These are phyloP conservation scores for Macrotis lagotis DNA, from an alignment of 2,113 vertebrate species.

Conservation along the genomic window DNA sequence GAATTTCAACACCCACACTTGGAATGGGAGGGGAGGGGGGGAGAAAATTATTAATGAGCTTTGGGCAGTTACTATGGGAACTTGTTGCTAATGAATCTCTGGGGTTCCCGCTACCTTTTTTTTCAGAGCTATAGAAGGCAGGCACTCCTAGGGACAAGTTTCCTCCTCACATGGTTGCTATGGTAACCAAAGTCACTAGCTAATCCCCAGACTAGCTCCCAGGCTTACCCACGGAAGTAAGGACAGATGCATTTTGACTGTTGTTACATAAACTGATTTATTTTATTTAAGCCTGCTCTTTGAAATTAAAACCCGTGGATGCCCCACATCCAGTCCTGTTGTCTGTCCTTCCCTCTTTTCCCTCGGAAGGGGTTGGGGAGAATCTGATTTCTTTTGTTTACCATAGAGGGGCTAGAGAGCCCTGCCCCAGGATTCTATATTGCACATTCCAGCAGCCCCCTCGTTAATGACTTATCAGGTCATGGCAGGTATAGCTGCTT, in stretches of 20 bases:
- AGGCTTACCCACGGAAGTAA: slow-evolving; percentile 40
- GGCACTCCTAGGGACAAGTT: slow-evolving; percentile 68
- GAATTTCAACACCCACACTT: slow-evolving; percentile 73
- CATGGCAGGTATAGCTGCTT: background rate
- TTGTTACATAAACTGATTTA: slow-evolving; percentile 35
- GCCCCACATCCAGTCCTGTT: background rate
- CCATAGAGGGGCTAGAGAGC: background rate
- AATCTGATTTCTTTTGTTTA: background rate
- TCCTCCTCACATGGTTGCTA: slow-evolving; percentile 85
- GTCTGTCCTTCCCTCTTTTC: background rate
- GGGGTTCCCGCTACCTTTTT: slow-evolving; percentile 90
- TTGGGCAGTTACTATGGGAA: slow-evolving; percentile 91
- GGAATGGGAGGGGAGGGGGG: slow-evolving; percentile 61
- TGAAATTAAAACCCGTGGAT: background rate
- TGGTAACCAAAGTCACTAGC: slow-evolving; percentile 85
- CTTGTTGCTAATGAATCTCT: slow-evolving; percentile 93
- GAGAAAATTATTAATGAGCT: slow-evolving; percentile 86
- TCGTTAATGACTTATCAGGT: background rate
- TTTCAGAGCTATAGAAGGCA: slow-evolving; percentile 74
- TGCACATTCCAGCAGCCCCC: background rate
- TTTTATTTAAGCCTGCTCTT: fast-evolving
- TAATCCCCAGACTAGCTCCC: slow-evolving; percentile 77
- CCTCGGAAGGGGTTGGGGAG: background rate
- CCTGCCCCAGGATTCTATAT: background rate
- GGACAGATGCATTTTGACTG: slow-evolving; percentile 52